A percentile compares a stretch with the other conserved stretches of the same genome.
Conservation (phyloP, 2,888 invertebrate genomes). For the Drosophila neotestacea region DNA sequence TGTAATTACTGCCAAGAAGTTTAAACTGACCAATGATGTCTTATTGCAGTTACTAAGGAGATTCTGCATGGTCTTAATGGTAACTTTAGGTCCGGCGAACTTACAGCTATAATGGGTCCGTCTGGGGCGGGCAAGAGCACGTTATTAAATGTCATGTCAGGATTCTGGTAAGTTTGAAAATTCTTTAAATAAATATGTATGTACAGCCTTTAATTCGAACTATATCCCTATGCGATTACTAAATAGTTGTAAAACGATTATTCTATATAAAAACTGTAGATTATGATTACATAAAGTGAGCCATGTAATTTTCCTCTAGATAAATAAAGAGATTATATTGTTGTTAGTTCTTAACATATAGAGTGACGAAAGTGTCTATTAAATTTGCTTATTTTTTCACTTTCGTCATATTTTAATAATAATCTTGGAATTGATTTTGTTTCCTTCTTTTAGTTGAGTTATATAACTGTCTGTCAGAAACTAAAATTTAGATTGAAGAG, state of each 20-base stretch:
- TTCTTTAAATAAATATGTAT: neutral
- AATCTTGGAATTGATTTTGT: too few relatives aligned
- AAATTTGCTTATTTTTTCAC: too few relatives aligned
- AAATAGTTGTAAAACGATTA: neutral
- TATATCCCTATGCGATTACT: neutral
- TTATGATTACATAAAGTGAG: neutral
- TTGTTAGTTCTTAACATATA: too few relatives aligned
- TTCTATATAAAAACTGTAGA: neutral
- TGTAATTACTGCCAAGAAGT: neutral
- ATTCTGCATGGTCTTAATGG: conserved; percentile 88
- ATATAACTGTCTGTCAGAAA: too few relatives aligned
- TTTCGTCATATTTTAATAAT: too few relatives aligned
- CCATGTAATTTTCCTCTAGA: neutral
- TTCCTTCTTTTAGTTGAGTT: too few relatives aligned
- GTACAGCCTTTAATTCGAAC: neutral
- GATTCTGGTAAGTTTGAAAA: conserved; percentile 93
- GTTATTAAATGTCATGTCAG: conserved; percentile 96
- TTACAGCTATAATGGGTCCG: conserved; percentile 99
- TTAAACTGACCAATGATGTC: neutral
- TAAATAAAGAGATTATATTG: neutral
- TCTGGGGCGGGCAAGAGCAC: conserved; percentile 98
- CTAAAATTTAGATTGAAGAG: neutral
- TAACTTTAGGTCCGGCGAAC: conserved; percentile 92
- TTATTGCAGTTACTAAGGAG: conserved; percentile 85
- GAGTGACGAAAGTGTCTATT: too few relatives aligned